Evolutionary conservation across 2,888 invertebrate genomes (phyloP).

Genomic region (Pyrochroa serraticornis): DNA sequence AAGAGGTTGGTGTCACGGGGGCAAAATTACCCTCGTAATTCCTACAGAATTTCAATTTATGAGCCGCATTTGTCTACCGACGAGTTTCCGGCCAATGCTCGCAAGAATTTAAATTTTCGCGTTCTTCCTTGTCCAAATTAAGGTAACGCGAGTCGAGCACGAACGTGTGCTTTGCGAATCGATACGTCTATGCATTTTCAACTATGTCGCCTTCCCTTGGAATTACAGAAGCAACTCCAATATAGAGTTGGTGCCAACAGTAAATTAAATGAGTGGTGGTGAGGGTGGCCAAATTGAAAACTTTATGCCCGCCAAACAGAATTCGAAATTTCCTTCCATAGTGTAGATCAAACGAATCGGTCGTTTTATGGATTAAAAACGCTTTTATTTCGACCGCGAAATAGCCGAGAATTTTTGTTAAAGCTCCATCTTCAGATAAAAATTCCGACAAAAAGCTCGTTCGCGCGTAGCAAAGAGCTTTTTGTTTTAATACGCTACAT

Average conservation of each 20-base stretch:
- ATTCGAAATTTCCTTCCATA: slow-evolving; percentile 36
- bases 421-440: background rate
- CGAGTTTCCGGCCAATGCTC: slow-evolving; percentile 1
- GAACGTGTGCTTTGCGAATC: slow-evolving; percentile 20
- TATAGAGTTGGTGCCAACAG: slow-evolving; percentile 38
- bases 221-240: slow-evolving; percentile 30
- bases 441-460: slow-evolving; percentile 1
- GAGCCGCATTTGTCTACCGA: background rate
- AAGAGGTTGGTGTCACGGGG: too few relatives aligned
- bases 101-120: slow-evolving; percentile 11
- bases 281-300: slow-evolving; percentile 39
- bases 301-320: slow-evolving; percentile 36
- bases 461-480: slow-evolving; percentile 5
- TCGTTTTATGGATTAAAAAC: slow-evolving; percentile 11
- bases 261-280: slow-evolving; percentile 37
- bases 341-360: slow-evolving; percentile 3
- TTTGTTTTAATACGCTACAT: slow-evolving; percentile 23
- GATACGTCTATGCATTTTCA: slow-evolving; percentile 38
- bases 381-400: background rate
- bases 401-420: background rate
- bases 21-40: too few relatives aligned
- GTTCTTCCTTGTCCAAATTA: slow-evolving; percentile 14
- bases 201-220: slow-evolving; percentile 28
- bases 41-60: too few relatives aligned
- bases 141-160: slow-evolving; percentile 3